Evolutionary conservation across 2,888 invertebrate genomes (phyloP), one percentile per base, ranked within the genome.

Genomic region (Acanthosepion pharaonis): DNA sequence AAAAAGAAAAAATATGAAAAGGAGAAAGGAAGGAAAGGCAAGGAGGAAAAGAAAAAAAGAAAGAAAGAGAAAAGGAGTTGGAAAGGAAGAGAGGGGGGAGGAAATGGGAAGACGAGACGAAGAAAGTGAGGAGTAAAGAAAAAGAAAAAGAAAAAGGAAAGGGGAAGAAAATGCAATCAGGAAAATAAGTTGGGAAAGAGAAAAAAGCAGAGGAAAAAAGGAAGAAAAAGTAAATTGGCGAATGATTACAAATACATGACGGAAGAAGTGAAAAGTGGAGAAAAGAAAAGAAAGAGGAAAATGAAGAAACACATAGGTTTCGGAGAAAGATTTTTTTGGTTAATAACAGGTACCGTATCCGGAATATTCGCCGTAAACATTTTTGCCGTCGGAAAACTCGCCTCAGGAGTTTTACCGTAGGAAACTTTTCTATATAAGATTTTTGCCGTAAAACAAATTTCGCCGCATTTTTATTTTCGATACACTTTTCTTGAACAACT

Each of bases 11-110:
- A n/a, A 28, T 25, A 25, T 23, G 28, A 64, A 64, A n/a, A 15
- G 5, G 33, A 11, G 78, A 33, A 78, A 78, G n/a, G 11, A n/a
- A 28, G 15, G 15, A 28, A n/a, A 15, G n/a, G n/a, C 5, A 78
- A 9, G 8, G 5, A n/a, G 8, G n/a, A 28, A n/a, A 1, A 78
- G 8, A n/a, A 6, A n/a, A 28, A 9, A 1, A 28, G 5, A n/a
- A 8, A 11, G 15, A n/a, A 8, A 8, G n/a, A 6, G 28, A 78
- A 78, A n/a, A n/a, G n/a, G 18, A 28, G 15, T 9, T 1, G 9
- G 3, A 1, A 1, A 28, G 8, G 0, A n/a, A 28, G 15, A 0
- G 18, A 4, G n/a, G n/a, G 5, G 0, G 9, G 11, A 78, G 1
- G 15, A 78, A n/a, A 8, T 11, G 1, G 8, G 8, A 78, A n/a